phyloP scores from a whole-genome alignment of 2,113 vertebrate species.

The Carollia perspicillata region DNA sequence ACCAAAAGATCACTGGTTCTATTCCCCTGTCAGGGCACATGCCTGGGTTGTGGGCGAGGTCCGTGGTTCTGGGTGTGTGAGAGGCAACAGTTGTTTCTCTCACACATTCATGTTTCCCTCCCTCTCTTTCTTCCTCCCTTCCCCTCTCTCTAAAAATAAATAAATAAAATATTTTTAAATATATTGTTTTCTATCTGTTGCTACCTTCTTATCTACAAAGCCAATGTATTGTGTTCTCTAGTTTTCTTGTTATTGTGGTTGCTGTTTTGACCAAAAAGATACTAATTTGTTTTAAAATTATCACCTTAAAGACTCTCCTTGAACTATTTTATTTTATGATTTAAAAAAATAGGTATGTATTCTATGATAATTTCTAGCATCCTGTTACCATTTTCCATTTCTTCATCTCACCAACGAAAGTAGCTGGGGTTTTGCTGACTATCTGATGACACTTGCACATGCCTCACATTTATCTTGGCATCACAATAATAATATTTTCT shows the following conservation, averaged over 20 bases:
- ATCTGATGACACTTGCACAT: neutral
- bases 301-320: neutral
- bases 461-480: neutral
- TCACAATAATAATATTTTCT: neutral
- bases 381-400: neutral
- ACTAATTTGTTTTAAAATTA: constrained; percentile 20
- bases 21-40: too few relatives aligned
- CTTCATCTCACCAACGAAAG: neutral
- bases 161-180: too few relatives aligned
- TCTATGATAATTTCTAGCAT: neutral
- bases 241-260: neutral
- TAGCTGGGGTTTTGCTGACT: neutral
- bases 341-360: neutral
- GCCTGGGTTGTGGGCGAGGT: too few relatives aligned
- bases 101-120: too few relatives aligned
- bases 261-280: neutral
- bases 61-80: too few relatives aligned
- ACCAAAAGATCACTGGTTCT: too few relatives aligned
- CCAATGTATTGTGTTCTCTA: neutral
- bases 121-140: too few relatives aligned
- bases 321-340: neutral
- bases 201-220: neutral
- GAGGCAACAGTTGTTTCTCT: too few relatives aligned
- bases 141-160: too few relatives aligned
- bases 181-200: neutral